These are phyloP conservation scores for Cryptocephalus primarius DNA, from an alignment of 2,888 invertebrate species.

Conservation along the genomic window DNA sequence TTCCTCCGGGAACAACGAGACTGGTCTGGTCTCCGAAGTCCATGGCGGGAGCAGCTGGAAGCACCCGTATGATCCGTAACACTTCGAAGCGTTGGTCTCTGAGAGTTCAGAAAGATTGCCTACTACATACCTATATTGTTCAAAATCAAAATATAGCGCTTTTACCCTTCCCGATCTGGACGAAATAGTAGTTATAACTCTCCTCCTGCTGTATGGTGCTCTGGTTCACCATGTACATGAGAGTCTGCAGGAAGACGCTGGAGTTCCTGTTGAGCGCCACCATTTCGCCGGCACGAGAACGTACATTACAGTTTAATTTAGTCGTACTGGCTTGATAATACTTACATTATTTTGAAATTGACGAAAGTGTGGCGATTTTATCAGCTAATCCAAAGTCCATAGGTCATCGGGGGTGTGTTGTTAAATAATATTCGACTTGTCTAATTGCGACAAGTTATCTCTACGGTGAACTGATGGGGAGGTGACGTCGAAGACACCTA, in stretches of 20 bases:
- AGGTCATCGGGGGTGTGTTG: constrained; percentile 4
- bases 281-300: constrained; percentile 9
- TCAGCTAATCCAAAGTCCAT: constrained; percentile 7
- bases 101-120: constrained; percentile 9
- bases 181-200: constrained; percentile 34
- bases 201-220: constrained; percentile 25
- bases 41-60: constrained; percentile 69
- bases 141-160: too few relatives aligned
- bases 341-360: not conserved
- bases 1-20: constrained; percentile 65
- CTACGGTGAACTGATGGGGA: too few relatives aligned
- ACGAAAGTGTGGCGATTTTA: constrained; percentile 1
- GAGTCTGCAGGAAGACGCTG: constrained; percentile 26
- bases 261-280: constrained; percentile 24
- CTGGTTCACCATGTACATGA: constrained; percentile 30
- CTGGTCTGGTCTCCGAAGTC: constrained; percentile 66
- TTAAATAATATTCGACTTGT: too few relatives aligned
- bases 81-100: constrained; percentile 42
- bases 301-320: not conserved
- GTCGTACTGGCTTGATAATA: too few relatives aligned
- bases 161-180: constrained; percentile 34
- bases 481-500: too few relatives aligned
- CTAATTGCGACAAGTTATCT: too few relatives aligned
- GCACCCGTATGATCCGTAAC: constrained; percentile 72
- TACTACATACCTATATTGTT: too few relatives aligned